A percentile compares a stretch with the other conserved stretches of the same genome.
These are phyloP conservation scores for Eubucco bourcierii DNA, from an alignment of 2,113 vertebrate species.

Conservation along the genomic window DNA sequence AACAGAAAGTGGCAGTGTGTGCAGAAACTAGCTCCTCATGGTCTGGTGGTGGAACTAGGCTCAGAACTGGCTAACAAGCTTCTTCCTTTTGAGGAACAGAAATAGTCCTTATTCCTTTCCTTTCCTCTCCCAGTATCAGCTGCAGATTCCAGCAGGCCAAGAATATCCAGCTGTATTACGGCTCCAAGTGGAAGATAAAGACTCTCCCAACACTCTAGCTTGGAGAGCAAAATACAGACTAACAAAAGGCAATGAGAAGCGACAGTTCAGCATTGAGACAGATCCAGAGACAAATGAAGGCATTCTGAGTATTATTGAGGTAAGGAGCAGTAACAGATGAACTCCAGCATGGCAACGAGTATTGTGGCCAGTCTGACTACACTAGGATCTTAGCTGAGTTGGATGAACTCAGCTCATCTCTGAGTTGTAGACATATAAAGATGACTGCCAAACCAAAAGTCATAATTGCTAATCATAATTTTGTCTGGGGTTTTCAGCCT, in stretches of 20 bases:
- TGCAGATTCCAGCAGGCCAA: slow-evolving; percentile 25
- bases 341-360: not conserved
- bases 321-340: slow-evolving; percentile 15
- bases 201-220: slow-evolving; percentile 68
- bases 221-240: slow-evolving; percentile 78
- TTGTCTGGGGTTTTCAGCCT: slow-evolving; percentile 64
- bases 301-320: slow-evolving; percentile 80
- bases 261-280: slow-evolving; percentile 72
- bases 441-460: not conserved
- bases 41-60: not conserved
- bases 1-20: fast-evolving
- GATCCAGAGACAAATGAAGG: slow-evolving; percentile 83
- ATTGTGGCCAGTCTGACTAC: not conserved
- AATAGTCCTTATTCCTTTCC: not conserved
- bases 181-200: slow-evolving; percentile 76
- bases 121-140: slow-evolving; percentile 10
- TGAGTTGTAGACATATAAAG: not conserved
- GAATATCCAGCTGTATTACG: slow-evolving; percentile 29
- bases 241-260: slow-evolving; percentile 71
- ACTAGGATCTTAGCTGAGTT: not conserved
- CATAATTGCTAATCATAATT: not conserved
- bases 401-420: not conserved
- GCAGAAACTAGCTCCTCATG: not conserved
- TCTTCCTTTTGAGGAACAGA: not conserved
- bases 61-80: not conserved